Evolutionary conservation across 1,140 invertebrate genomes (phyloP), one percentile per base, ranked within the genome.

Genomic region (Oryzaephilus surinamensis): DNA sequence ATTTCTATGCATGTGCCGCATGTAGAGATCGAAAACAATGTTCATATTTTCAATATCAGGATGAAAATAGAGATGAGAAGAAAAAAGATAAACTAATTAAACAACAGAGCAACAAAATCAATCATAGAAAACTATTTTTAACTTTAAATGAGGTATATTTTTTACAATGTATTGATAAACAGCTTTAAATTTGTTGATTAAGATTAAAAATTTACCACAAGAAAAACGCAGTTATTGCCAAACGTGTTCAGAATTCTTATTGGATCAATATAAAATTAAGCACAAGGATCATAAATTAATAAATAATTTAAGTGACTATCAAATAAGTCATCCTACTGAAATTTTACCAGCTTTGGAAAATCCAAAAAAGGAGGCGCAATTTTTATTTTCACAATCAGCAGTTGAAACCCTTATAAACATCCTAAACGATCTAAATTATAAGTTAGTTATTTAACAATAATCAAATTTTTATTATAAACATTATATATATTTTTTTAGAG

Each of bases 1-100:
- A 48, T 41, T 89, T 77, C 61, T 90, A 72, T 62, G 74, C 77
- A 1, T 92, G 88, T 59, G 77, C 88, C 2, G 83, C 82, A 2
- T 85, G 78, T 52, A 70, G 86, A 39, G 77, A 85, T 51, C 60
- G 71, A 44, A 86, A 84, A 54, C 61, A 77, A 1, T 91, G 85
- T 51, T 65, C 67, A 3, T 79, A 85, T 57, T 76, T 72, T 45
- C 60, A 77, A 10, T 66, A 72, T 28, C 63, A 74, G 51, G 69
- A 70, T 24, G 64, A 76, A 36, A 60, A 65, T 11, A 11, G 5
- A n/a, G 10, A 8, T 4, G 5, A 6, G 8, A 24, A 3, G 53
- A 23, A 42, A 12, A 54, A 51, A 43, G 30, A 65, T 47, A 59
- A 68, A 26, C 61, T 70, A 69, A 38, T 56, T 21, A 65, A 69